Conservation (phyloP, 2,888 invertebrate genomes). For the Quadroppia sp. region DNA sequence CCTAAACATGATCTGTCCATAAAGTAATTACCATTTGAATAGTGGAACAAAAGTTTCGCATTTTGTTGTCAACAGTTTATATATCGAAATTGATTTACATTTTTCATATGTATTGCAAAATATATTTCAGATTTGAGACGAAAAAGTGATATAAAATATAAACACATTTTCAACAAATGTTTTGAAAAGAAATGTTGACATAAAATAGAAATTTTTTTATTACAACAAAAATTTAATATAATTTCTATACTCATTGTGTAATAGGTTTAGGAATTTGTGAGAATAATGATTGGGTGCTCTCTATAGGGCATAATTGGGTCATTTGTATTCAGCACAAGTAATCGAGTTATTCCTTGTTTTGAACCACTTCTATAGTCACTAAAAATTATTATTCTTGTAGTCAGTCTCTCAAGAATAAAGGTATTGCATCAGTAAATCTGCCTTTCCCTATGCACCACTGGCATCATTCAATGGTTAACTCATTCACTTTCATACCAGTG, state of each 20-base stretch:
- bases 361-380: not conserved
- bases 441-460: not conserved
- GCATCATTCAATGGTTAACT: slow-evolving; percentile 30
- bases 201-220: too few species aligned
- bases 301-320: slow-evolving; percentile 16
- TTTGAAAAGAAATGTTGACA: not conserved
- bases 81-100: too few species aligned
- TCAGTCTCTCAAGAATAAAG: slow-evolving; percentile 32
- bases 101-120: too few species aligned
- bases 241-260: too few species aligned
- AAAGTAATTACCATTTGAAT: too few species aligned
- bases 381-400: slow-evolving; percentile 21
- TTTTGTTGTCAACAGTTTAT: too few species aligned
- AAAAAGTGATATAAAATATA: too few species aligned
- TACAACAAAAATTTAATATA: too few species aligned
- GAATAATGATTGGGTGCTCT: slow-evolving; percentile 6
- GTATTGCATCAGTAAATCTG: slow-evolving; percentile 32
- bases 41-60: too few species aligned
- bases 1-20: too few species aligned
- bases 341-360: slow-evolving; percentile 24
- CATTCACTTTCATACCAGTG: not conserved
- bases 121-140: too few species aligned
- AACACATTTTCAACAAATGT: not conserved
- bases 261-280: not conserved
- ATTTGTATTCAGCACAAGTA: slow-evolving; percentile 28